Base-by-base conservation (phyloP, 2,113 vertebrate genomes). In the Daphoenositta chrysoptera region DNA sequence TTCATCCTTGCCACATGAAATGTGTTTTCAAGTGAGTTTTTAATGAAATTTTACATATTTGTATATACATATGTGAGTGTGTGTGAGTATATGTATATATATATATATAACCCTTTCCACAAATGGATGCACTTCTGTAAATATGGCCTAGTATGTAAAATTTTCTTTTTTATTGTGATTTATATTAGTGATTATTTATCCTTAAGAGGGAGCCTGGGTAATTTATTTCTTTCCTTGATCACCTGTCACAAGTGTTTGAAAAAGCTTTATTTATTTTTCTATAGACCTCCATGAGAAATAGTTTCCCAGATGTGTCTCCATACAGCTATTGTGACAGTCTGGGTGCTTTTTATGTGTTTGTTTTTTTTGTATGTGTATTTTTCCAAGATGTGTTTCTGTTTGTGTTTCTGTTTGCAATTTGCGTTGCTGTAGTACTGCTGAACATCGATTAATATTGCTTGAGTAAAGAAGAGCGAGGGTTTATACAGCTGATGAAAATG, bases 281-380 rank as follows among this genome's bases (percentile, higher is more conserved):
- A 19, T 18, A 42, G 20, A 30, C 2, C 6, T 79, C 24, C 6
- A 7, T 37, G 58, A 56, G 40, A 93, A 87, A 76, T 6, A 16
- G 6, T 65, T 81, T 64, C 28, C 6, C 7, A 75, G 19, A 7
- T 15, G 11, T 17, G 9, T 58, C 13, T 50, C 37, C 5, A 2
- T 78, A 23, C 21, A 61, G 3, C 11, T 63, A 5, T 51, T 50
- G 12, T 58, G 45, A 42, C 21, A 51, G 19, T 63, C 19, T 47
- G 11, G 1, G 0, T 54, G 7, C 31, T 82, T 73, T 48, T 15
- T 68, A 1, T 3, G 0, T 15, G 70, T 57, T 48, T 40, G 13
- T 11, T 42, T 44, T 44, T 18, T 45, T 45, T 45, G 4, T 44
- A 20, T 11, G 13, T 47, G 23, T 68, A 15, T 37, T 89, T 91